Evolutionary conservation across 2,113 vertebrate genomes (phyloP), one percentile per base, ranked within the genome.

Genomic region (Apistogramma diplotaenia): DNA sequence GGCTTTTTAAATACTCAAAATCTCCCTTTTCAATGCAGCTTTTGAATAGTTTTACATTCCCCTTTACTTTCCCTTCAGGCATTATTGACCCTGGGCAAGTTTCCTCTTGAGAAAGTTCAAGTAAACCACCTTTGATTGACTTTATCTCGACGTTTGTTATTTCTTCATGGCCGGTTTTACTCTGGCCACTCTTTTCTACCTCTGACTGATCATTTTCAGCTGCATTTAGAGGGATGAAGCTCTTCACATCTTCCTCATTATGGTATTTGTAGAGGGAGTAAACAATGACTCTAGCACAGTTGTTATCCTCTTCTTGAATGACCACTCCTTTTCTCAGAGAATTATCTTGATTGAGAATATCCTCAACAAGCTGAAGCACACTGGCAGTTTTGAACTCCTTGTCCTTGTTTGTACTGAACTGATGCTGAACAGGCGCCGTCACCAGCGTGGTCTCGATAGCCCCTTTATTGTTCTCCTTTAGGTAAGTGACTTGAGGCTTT

Each of bases 1-100:
- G 94, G 46, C 86, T 94, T 89, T 96, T 97, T 73, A 99, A 91
- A 73, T 96, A 95, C 12, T 93, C 94, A 43, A 98, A 88, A 71
- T 98, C 96, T 76, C 96, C 98, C 76, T 96, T 97, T 90, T 99
- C 96, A 80, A 97, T 97, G 86, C 96, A 99, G 82, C 94, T 97
- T 0, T 94, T 96, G 53, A 97, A 96, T 83, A 98, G 89, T 73
- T 97, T 96, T 33, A 98, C 97, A 0, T 97, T 98, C 13, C 96
- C 96, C 62, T 92, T 96, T 72, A 95, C 93, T 0, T 94, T 92
- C 74, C 95, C 92, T 37, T 96, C 95, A 21, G 90, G 90, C n/a
- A 82, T 91, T 57, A 93, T 21, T 13, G 91, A 91, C 54, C 62
- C 85, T 53, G 85, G 58, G 43, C 75, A 37, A 70, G 73, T 89